Conservation (phyloP, 2,888 invertebrate species). For the Volucella bombylans region DNA sequence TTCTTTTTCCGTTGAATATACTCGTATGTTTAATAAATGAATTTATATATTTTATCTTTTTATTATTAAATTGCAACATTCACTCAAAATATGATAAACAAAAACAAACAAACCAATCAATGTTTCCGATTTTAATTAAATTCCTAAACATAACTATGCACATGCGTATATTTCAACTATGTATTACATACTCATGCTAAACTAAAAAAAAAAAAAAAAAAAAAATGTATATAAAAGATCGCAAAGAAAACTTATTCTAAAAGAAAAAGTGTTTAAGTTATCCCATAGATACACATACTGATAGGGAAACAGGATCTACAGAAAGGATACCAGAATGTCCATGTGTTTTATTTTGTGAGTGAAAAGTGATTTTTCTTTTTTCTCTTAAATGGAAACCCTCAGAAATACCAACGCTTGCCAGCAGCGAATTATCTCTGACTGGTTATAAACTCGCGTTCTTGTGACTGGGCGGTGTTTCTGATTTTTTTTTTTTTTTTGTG, state of each 20-base stretch:
- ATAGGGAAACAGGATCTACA: neutral
- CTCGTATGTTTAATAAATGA: neutral
- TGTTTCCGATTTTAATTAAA: conserved; percentile 17
- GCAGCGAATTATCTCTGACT: conserved; percentile 45
- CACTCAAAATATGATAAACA: conserved; percentile 44
- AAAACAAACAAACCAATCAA: conserved; percentile 22
- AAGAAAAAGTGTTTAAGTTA: neutral
- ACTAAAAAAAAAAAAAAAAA: conserved; percentile 16
- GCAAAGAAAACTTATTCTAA: conserved; percentile 33
- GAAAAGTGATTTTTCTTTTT: conserved; percentile 10
- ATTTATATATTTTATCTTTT: conserved; percentile 2
- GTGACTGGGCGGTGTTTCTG: conserved; percentile 13
- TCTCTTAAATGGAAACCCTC: conserved; percentile 1
- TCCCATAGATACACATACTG: conserved; percentile 6
- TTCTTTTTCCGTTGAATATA: conserved; percentile 9
- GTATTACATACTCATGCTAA: conserved; percentile 18
- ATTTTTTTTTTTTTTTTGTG: conserved; percentile 23
- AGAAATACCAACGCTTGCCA: conserved; percentile 48
- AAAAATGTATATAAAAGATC: conserved; percentile 8
- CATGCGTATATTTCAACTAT: conserved; percentile 20
- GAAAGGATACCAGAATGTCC: conserved; percentile 9
- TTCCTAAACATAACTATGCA: conserved; percentile 37
- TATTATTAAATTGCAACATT: conserved; percentile 50
- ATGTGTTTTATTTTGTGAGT: neutral
- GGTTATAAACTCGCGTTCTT: conserved; percentile 10